Conservation (phyloP, 2,888 invertebrate genomes). For the Idaea straminata region DNA sequence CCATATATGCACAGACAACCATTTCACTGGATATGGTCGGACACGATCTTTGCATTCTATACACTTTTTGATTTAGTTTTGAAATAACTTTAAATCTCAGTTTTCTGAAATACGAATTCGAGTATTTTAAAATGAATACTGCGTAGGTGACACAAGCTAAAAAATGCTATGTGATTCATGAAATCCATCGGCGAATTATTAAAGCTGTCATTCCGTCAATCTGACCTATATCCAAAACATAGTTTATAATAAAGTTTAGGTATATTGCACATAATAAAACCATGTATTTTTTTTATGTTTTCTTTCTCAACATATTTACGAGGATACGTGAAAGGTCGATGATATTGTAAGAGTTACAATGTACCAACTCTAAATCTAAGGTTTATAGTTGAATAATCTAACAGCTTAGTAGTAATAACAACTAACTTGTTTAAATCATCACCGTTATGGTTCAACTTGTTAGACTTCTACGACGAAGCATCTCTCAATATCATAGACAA, state of each 20-base stretch:
- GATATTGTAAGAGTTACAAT: not conserved
- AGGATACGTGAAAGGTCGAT: not conserved
- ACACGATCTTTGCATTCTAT: conserved; percentile 32
- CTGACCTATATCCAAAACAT: not conserved
- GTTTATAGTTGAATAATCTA: conserved; percentile 15
- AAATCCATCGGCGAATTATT: not conserved
- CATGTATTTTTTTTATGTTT: not conserved
- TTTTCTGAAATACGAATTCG: no score
- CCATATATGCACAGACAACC: conserved; percentile 63
- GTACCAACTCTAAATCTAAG: conserved; percentile 6
- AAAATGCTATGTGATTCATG: not conserved
- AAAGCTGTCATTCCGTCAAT: not conserved
- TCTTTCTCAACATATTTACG: not conserved
- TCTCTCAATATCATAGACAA: conserved; percentile 20
- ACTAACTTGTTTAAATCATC: conserved; percentile 18
- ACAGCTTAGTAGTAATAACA: conserved; percentile 14
- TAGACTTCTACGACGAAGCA: conserved; percentile 18
- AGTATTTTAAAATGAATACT: conserved; percentile 8
- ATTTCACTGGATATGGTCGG: conserved; percentile 39
- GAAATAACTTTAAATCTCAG: conserved; percentile 7
- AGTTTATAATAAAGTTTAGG: not conserved
- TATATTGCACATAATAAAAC: not conserved
- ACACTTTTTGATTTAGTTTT: conserved; percentile 25
- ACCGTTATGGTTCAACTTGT: conserved; percentile 20
- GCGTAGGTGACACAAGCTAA: conserved; percentile 9